phyloP scores from a whole-genome alignment of 2,888 invertebrate species.

The Branchipolynoe longqiensis region DNA sequence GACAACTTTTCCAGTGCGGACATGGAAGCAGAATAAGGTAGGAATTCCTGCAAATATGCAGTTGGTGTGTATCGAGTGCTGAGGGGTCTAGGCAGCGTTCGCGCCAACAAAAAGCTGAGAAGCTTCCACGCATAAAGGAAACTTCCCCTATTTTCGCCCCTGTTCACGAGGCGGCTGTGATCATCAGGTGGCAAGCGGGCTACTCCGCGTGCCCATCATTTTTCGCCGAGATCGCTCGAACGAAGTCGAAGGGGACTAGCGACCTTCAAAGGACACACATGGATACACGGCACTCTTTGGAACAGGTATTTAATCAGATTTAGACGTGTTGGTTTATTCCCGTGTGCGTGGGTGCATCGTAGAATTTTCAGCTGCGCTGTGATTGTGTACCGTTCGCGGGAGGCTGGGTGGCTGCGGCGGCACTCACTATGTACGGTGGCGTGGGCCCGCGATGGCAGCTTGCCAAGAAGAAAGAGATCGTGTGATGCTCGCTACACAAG shows the following conservation, averaged over 20 bases:
- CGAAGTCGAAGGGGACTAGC: background rate
- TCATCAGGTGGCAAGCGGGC: slow-evolving; percentile 42
- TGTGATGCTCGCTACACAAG: background rate
- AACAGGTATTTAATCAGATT: background rate
- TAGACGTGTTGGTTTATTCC: background rate
- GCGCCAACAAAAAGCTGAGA: background rate
- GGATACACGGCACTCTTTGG: background rate
- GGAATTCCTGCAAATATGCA: background rate
- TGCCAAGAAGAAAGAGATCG: slow-evolving; percentile 54
- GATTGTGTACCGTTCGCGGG: background rate
- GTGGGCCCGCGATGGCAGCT: slow-evolving; percentile 33
- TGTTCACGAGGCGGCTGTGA: background rate
- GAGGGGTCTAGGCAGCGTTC: background rate
- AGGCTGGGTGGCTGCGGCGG: background rate
- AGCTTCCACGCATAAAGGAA: slow-evolving; percentile 24
- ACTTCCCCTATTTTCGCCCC: slow-evolving; percentile 48
- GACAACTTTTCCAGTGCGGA: background rate
- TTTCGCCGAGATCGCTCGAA: background rate
- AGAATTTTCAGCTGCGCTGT: background rate
- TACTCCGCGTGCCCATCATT: slow-evolving; percentile 12
- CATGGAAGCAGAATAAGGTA: background rate
- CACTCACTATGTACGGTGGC: background rate
- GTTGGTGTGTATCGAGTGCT: background rate
- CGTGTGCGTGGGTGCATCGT: background rate
- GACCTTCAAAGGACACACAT: background rate